A percentile compares a stretch with the other conserved stretches of the same genome.
phyloP scores from a whole-genome alignment of 2,888 invertebrate species.

The Amblyjoppa fuscipennis region DNA sequence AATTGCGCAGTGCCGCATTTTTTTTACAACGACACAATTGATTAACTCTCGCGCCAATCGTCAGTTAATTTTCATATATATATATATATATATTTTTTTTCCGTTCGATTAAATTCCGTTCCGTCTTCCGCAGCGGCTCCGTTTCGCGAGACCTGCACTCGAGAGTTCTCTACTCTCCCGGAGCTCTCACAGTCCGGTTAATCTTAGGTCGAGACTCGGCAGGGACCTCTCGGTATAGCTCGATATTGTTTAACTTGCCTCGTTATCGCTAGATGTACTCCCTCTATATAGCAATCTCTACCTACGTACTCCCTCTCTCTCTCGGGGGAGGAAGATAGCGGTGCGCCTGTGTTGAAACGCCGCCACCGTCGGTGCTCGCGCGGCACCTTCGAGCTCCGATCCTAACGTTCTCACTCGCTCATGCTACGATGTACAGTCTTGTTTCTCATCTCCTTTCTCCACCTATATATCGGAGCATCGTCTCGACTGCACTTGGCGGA shows the following conservation, averaged over 20 bases:
- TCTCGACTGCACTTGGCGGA: constrained; percentile 47
- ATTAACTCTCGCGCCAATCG: not conserved
- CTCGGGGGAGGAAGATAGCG: constrained; percentile 66
- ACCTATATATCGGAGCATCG: constrained; percentile 45
- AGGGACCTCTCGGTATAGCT: constrained; percentile 79
- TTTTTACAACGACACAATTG: not conserved
- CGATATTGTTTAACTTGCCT: constrained; percentile 85
- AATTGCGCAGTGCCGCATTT: not conserved
- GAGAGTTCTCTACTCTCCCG: constrained; percentile 33
- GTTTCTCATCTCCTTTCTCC: constrained; percentile 66
- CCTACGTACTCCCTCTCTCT: constrained; percentile 62
- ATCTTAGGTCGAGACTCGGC: constrained; percentile 80
- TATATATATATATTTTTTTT: not conserved
- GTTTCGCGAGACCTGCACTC: constrained; percentile 25
- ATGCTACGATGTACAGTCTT: constrained; percentile 55
- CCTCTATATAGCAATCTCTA: constrained; percentile 82
- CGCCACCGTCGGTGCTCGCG: constrained; percentile 43
- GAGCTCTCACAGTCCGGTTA: constrained; percentile 75
- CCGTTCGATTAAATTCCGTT: constrained; percentile 32
- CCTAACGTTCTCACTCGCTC: constrained; percentile 67
- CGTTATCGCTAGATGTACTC: constrained; percentile 85
- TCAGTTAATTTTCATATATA: too few relatives aligned
- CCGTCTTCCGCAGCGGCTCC: constrained; percentile 2
- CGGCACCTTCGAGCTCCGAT: constrained; percentile 51
- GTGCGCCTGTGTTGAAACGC: constrained; percentile 41